Evolutionary conservation across 2,888 invertebrate species (phyloP), one percentile per base, ranked within the genome.

Genomic region (Aricia artaxerxes): DNA sequence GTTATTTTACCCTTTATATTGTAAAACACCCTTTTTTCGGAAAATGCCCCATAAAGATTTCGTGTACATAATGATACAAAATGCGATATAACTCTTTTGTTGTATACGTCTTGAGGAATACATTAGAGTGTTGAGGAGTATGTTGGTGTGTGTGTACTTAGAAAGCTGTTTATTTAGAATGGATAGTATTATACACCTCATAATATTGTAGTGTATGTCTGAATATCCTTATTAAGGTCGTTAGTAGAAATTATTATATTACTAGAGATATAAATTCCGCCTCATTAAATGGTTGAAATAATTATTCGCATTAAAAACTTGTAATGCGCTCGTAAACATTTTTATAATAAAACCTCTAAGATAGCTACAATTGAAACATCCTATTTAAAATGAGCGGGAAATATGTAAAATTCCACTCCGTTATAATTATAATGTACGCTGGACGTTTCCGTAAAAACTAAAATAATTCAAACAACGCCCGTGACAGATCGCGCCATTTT

Each of bases 401-500:
- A 44, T 75, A 75, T 53, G 75, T 57, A 57, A 76, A 76, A 76
- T 31, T 24, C 75, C 75, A 75, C 49, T 57, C 35, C 35, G 53
- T 75, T 57, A 57, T 53, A 76, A 76, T 76, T 76, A 76, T 53
- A 76, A 76, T 35, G 76, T 76, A 31, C 53, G 49, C 75, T 35
- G 76, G 76, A 76, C 57, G 57, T 57, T 76, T 24, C 57, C 53
- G 16, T 13, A 76, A 76, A 78, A 78, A 78, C 69, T 78, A 78
- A 78, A 78, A 69, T 78, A 49, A 69, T 69, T 69, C 78, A 82
- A 83, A 84, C 83, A 82, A 84, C 84, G 82, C 85, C 87, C 87
- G 88, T 87, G 86, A 86, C 84, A 83, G 83, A 87, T 86, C 85
- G 83, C 82, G 85, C 86, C 87, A 86, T 87, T 88, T 87, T 87